Percentiles rank a stretch among this genome's conserved stretches.
Conservation (phyloP, 37 sponge, comb jelly and placozoan genomes). For the Theonella swinhoei region DNA sequence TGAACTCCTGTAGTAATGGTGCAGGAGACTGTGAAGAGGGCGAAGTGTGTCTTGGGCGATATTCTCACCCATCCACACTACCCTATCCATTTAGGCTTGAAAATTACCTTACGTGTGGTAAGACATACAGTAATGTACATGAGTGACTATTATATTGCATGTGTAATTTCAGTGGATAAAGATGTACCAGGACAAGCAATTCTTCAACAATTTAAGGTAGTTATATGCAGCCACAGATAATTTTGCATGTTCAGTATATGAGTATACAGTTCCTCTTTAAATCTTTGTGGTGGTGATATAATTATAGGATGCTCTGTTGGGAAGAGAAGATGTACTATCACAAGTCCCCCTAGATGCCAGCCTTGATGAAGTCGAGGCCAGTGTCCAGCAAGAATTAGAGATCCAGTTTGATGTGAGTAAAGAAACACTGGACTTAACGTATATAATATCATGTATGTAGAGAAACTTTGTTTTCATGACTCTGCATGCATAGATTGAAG, state of each 20-base stretch:
- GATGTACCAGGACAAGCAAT: conserved; percentile 15
- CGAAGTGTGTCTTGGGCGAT: conserved; percentile 17
- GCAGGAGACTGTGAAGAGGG: conserved; percentile 39
- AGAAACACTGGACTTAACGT: no score
- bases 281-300: no score
- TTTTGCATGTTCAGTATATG: background rate
- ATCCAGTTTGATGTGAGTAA: conserved; percentile 25
- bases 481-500: background rate
- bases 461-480: no score
- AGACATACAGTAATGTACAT: no score
- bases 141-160: no score
- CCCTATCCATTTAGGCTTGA: conserved; percentile 14
- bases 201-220: conserved; percentile 15
- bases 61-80: conserved; percentile 10
- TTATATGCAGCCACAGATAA: background rate
- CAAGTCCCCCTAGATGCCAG: background rate
- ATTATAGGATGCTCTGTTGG: conserved; percentile 10
- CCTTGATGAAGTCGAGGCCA: background rate
- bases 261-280: no score
- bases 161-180: background rate
- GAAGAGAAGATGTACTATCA: conserved; percentile 13
- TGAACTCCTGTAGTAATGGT: conserved; percentile 63
- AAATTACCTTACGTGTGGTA: conserved; percentile 37
- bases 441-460: background rate
- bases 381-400: conserved; percentile 12